Evolutionary conservation across 2,113 vertebrate genomes (phyloP), one percentile per base, ranked within the genome.

Genomic region (Fulica atra): DNA sequence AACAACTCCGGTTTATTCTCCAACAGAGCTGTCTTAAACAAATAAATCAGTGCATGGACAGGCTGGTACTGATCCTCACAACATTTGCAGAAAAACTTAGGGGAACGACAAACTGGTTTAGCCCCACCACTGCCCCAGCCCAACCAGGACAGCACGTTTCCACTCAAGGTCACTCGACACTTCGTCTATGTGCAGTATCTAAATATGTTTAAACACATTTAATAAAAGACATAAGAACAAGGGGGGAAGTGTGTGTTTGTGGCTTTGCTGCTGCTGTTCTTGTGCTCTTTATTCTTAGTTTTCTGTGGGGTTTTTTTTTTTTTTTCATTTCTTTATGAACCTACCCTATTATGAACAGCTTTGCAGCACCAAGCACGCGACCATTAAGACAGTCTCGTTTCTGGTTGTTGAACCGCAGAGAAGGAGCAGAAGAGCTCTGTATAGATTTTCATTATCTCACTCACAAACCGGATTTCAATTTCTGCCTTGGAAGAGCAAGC

Each of bases 41-140:
- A 56, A 0, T 2, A 6, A 60, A 16, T 10, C 66, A 35, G 48
- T 11, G 17, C 20, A 23, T 0, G 8, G 4, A 9, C 8, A 76
- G 50, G 33, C 69, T 24, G 46, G 35, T 0, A 1, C 21, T 6
- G n/a, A 69, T 72, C 46, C 74, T 63, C 48, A 60, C 29, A 89
- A 65, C 33, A 66, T n/a, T 4, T 29, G n/a, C 69, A 35, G 51
- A 42, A 59, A 69, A 73, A 29, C 74, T 51, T 15, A 23, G 51
- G 77, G 90, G 50, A 70, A 14, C 9, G 31, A 57, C 29, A 20
- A 10, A 5, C 28, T 20, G 44, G 7, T 36, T 87, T 2, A 76
- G 29, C 60, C 11, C 51, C 86, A 48, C 12, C 46, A 33, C 2
- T 26, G 33, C 38, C 46, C 50, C 40, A 61, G 61, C 86, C 57